Base-by-base conservation (phyloP, 2,888 invertebrate genomes). In the Mesorhabditis spiculigera region DNA sequence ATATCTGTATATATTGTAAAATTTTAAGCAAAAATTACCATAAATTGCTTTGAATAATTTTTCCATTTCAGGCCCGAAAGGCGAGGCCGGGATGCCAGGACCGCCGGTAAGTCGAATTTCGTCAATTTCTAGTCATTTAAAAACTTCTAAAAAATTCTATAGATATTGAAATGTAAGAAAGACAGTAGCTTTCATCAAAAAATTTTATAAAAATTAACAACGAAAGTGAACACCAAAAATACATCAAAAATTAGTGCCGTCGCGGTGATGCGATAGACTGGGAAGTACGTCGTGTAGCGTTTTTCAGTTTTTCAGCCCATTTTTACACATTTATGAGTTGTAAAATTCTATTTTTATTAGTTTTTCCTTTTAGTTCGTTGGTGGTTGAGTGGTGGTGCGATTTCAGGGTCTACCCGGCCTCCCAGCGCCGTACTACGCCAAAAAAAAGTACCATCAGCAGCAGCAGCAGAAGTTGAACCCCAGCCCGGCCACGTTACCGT, bases 361-460 rank as follows among this genome's bases (percentile, higher is more conserved):
- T 13, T 13, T n/a, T 50, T 50, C 58, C 58, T 50, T 50, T 2
- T 10, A 3, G n/a, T 13, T 13, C 3, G 58, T 50, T 50, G 58
- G 8, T 28, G 28, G 58, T n/a, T 50, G 8, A n/a, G 58, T 50
- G 58, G n/a, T 50, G 8, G 10, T n/a, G 8, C 8, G 2, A 13
- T 64, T 77, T 70, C 72, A 75, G 76, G 75, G 78, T 66, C 71
- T 72, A 41, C 73, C 75, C 65, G 75, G 76, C 63, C 71, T 75
- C 28, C 72, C 72, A 61, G 73, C 75, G n/a, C 73, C 73, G 4
- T 72, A 74, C 71, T 73, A 62, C 72, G 76, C 63, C 72, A 71
- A 64, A 73, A 73, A 13, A 45, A 70, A 66, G 69, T 72, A 50
- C 72, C 72, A 45, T 71, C 69, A 61, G 69, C 74, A 63, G 69